Conservation (phyloP, 2,797 vertebrate genomes). For the Pangasius djambal region DNA sequence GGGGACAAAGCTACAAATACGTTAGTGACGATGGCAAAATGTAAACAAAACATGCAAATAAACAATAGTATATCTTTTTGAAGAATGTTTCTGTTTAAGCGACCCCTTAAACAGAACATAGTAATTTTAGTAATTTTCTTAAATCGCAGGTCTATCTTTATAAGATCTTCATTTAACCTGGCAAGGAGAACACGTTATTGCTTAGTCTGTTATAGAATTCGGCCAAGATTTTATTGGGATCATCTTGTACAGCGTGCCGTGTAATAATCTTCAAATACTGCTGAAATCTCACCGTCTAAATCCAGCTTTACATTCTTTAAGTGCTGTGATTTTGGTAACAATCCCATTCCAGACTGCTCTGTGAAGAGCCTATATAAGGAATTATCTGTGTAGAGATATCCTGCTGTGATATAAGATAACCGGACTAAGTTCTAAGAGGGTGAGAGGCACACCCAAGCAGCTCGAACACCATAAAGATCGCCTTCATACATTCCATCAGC, state of each 20-base stretch:
- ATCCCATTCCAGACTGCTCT: neutral
- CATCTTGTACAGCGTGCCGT: neutral
- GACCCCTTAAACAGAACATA: neutral
- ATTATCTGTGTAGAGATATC: too few relatives aligned
- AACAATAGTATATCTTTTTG: neutral
- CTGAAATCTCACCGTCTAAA: neutral
- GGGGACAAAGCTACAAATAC: neutral
- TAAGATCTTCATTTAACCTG: neutral
- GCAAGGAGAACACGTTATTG: neutral
- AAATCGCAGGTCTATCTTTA: neutral
- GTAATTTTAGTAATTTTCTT: neutral
- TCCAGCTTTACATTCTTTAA: neutral
- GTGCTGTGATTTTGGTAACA: neutral
- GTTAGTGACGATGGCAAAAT: neutral
- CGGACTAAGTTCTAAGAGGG: neutral
- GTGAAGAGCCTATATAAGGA: neutral
- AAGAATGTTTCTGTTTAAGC: neutral
- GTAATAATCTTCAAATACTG: neutral
- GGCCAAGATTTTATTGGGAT: neutral
- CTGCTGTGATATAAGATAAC: neutral
- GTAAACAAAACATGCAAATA: neutral
- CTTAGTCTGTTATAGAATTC: neutral
- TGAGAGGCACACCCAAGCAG: neutral
- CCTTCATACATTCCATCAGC: slow-evolving; percentile 41
- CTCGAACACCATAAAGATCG: slow-evolving; percentile 36